Evolutionary conservation across 1,140 invertebrate genomes (phyloP).

Genomic region (Diorhabda elongata): DNA sequence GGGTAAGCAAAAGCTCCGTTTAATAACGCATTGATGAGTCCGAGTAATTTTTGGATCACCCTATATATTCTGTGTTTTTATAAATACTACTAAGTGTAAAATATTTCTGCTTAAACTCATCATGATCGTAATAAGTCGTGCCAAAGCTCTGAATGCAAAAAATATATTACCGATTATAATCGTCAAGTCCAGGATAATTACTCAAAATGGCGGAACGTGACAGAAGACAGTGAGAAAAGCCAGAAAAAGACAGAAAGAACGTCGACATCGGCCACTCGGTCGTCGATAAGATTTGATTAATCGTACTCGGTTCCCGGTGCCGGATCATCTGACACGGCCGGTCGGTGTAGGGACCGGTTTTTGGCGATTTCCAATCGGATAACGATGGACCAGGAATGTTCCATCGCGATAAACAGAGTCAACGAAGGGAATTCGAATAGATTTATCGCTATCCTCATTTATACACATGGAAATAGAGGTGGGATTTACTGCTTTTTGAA

Average conservation of each 20-base stretch:
- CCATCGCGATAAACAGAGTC: constrained; percentile 32
- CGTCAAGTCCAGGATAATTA: constrained; percentile 2
- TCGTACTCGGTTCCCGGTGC: constrained; percentile 34
- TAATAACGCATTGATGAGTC: no score
- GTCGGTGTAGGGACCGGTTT: constrained; percentile 30
- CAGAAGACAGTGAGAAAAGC: not conserved
- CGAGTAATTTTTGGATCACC: no score
- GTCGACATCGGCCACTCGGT: not conserved
- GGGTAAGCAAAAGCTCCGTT: no score
- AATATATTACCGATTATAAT: not conserved
- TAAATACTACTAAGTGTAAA: no score
- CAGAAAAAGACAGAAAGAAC: constrained; percentile 2
- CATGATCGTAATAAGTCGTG: not conserved
- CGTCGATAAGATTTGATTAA: constrained; percentile 33
- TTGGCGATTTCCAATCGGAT: constrained; percentile 39
- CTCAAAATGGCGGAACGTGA: constrained; percentile 1
- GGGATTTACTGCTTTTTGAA: not conserved
- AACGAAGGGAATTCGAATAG: constrained; percentile 19
- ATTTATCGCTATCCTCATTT: constrained; percentile 27
- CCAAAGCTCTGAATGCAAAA: not conserved
- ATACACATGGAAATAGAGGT: constrained; percentile 14
- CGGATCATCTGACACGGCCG: constrained; percentile 35
- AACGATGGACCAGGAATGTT: constrained; percentile 37
- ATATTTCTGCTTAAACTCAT: no score
- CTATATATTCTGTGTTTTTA: no score